Base-by-base conservation (phyloP, 2,113 vertebrate species). In the Rhinichthys klamathensis region DNA sequence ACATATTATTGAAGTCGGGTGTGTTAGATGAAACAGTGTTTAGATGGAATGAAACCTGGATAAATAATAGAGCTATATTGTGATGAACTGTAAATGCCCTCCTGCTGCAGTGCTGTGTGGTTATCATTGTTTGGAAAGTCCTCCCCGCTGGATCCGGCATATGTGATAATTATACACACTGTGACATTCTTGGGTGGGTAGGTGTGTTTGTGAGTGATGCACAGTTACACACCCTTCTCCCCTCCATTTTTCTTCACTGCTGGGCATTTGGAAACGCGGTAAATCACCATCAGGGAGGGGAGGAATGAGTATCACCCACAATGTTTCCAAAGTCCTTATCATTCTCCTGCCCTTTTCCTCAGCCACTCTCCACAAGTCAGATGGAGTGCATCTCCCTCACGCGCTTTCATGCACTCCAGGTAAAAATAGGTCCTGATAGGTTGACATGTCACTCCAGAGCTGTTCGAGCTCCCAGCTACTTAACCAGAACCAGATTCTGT, bases 341-440 rank as follows among this genome's bases (percentile, higher is more conserved):
- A 61, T 74, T 63, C 80, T 27, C 27, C n/a, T 83, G 85, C 82
- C 87, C 84, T 83, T 85, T 84, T 85, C 87, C 44, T 69, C 70
- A 70, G 44, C 61, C 87, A 87, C 85, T 83, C 77, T 69, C 76
- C 70, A n/a, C 60, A 18, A 44, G 63, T 63, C 75, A 46, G 65
- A 77, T 87, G 87, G 72, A 82, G 67, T 75, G 46, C 78, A 56
- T 91, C 87, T 87, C 49, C 30, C 77, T 87, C 80, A 80, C 76
- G 6, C 44, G 23, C 44, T 27, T 23, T 83, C 58, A 87, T 80
- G 88, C 74, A 80, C 87, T 86, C 41, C 75, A 32, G 51, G 73
- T 87, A 89, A 83, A 89, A 87, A 81, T 84, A 69, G 85, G 79
- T 56, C 16, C 88, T 82, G 78, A 87, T 72, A 83, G 85, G 13